A percentile compares a stretch with the other conserved stretches of the same genome.
Conservation (phyloP, 2,888 invertebrate species). For the Eilema caniola region DNA sequence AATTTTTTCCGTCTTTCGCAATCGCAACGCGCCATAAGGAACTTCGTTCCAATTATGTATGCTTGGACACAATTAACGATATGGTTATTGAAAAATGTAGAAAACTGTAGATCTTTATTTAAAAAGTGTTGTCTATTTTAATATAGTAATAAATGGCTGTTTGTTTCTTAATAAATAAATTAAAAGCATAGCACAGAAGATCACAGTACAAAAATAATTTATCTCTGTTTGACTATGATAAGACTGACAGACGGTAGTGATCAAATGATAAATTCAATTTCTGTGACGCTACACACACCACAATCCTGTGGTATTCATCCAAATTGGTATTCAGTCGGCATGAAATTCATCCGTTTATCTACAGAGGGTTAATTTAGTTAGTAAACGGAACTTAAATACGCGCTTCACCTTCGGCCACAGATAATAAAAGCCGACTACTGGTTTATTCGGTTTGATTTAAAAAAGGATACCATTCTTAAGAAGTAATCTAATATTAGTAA, state of each 20-base stretch:
- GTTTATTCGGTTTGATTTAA: not conserved
- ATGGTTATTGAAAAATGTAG: too few species aligned
- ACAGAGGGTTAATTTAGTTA: slow-evolving; percentile 1
- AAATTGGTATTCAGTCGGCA: not conserved
- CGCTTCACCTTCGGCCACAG: not conserved
- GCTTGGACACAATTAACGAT: too few species aligned
- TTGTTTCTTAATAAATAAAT: too few species aligned
- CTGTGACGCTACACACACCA: not conserved
- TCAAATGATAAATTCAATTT: not conserved
- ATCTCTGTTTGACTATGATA: not conserved
- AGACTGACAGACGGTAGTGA: not conserved
- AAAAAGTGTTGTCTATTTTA: too few species aligned
- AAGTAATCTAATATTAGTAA: not conserved
- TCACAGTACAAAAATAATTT: too few species aligned
- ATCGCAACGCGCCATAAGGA: too few species aligned
- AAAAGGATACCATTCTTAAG: not conserved
- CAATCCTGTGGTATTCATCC: not conserved
- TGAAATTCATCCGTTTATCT: slow-evolving; percentile 2
- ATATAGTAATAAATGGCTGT: too few species aligned
- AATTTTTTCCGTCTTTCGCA: too few species aligned
- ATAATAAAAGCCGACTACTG: not conserved
- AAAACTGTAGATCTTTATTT: too few species aligned
- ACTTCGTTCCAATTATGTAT: too few species aligned
- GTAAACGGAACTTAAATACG: not conserved
- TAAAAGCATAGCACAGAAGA: too few species aligned